Base-by-base conservation (phyloP, 2,113 vertebrate genomes). In the Chlorodrepanis virens region DNA sequence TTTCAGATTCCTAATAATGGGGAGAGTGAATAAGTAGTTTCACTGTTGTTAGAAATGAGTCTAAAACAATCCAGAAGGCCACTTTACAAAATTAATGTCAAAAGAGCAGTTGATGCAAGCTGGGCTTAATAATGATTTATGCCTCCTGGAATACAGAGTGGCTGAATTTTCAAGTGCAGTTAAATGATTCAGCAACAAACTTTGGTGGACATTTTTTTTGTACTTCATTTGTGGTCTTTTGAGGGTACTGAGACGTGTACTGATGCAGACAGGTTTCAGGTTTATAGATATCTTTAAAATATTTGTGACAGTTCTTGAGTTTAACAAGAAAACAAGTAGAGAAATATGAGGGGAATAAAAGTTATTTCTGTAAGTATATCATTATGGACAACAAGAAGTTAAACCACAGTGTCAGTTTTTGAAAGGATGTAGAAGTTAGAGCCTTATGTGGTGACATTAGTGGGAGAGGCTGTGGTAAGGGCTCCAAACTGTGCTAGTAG, bases 141-240 rank as follows among this genome's bases (percentile, higher is more conserved):
- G 56, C n/a, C n/a, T 56, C 1, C 7, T 68, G 56, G 42, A 87
- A 85, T 61, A 92, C 9, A 71, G n/a, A 61, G 40, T 22, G 27
- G 45, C 39, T 60, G 60, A 54, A 25, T 60, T 89, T 44, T 70
- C 59, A 74, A 83, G 68, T 82, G 39, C 27, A 57, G 53, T 84
- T 65, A 57, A 83, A 59, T 91, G 89, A 94, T 67, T 94, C 91
- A 94, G 87, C 91, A 91, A 52, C 37, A 91, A 87, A 83, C 14
- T 24, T 5, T 52, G 50, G 37, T 50, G 54, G 44, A 31, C 6
- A 20, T 14, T 16, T 59, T 59, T 87, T 92, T 70, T 59, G 6
- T 35, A 39, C 44, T 78, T 75, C 2, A 47, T 4, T 71, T 81
- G 20, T 53, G 6, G 22, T 42, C 59, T 72, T 69, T 54, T 50